phyloP scores from a whole-genome alignment of 2,797 vertebrate genomes.

The Gymnothorax javanicus region DNA sequence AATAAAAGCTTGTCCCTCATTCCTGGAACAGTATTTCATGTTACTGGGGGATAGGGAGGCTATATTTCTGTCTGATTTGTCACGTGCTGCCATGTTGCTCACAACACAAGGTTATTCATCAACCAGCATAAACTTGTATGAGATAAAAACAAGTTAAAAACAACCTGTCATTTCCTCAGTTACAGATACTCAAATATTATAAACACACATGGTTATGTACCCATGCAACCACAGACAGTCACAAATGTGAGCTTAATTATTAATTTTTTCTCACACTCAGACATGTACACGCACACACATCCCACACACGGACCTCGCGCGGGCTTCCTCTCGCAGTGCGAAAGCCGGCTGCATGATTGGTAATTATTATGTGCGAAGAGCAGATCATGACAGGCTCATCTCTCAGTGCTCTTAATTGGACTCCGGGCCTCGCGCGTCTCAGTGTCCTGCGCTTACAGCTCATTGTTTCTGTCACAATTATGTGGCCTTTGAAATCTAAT shows the following conservation, averaged over 20 bases:
- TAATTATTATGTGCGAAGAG: background rate
- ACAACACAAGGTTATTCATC: background rate
- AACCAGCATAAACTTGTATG: background rate
- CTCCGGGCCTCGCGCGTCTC: background rate
- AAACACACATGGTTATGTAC: background rate
- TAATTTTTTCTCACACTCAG: background rate
- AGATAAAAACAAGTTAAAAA: background rate
- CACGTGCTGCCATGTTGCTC: background rate
- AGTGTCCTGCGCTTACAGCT: background rate
- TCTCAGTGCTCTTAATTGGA: background rate
- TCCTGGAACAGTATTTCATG: background rate
- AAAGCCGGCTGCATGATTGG: slow-evolving; percentile 39
- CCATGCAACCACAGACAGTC: background rate
- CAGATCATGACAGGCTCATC: slow-evolving; percentile 1
- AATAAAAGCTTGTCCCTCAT: background rate
- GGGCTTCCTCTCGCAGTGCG: slow-evolving; percentile 16
- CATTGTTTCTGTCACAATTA: background rate
- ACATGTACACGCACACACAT: background rate
- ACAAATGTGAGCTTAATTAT: background rate
- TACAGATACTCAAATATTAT: background rate
- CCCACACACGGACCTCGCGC: slow-evolving; percentile 34
- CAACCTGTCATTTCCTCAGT: background rate
- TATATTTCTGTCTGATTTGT: background rate
- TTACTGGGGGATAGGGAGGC: background rate
- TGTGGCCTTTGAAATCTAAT: background rate